A percentile compares a stretch with the other conserved stretches of the same genome.
Evolutionary conservation across 2,888 invertebrate genomes (phyloP).

Genomic region (Lepetodrilus schrolli): DNA sequence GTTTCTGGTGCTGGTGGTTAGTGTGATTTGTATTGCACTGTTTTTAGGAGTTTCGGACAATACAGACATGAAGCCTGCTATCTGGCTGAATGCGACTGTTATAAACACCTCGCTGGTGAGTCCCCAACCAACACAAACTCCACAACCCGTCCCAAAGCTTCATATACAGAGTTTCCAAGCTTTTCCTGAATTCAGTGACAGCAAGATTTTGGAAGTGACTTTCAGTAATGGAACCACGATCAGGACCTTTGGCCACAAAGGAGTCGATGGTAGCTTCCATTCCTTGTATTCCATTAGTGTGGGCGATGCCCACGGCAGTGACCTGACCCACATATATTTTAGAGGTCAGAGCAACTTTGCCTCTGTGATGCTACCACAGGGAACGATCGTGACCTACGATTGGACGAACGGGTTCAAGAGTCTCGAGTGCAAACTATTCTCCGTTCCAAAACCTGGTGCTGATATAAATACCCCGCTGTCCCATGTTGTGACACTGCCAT

Average conservation of each 20-base stretch:
- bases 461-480: neutral
- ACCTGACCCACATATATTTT: conserved; percentile 35
- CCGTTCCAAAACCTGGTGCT: neutral
- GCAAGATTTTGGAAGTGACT: conserved; percentile 39
- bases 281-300: conserved; percentile 42
- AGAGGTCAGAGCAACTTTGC: conserved; percentile 40
- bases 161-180: conserved; percentile 39
- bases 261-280: conserved; percentile 40
- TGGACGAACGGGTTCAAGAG: conserved; percentile 41
- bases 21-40: conserved; percentile 36
- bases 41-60: conserved; percentile 40
- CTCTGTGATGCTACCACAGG: conserved; percentile 43
- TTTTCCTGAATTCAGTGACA: conserved; percentile 44
- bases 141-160: neutral
- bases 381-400: conserved; percentile 45
- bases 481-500: neutral
- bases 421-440: conserved; percentile 45
- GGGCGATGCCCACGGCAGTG: conserved; percentile 29
- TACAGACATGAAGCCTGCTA: neutral
- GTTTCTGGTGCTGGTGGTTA: conserved; percentile 38
- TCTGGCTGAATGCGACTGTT: neutral
- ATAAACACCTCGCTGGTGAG: neutral
- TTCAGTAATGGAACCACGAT: conserved; percentile 40
- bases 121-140: neutral
- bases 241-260: conserved; percentile 41